These are phyloP conservation scores for Amphiprion percula DNA, from an alignment of 2,113 vertebrate species.

Conservation along the genomic window DNA sequence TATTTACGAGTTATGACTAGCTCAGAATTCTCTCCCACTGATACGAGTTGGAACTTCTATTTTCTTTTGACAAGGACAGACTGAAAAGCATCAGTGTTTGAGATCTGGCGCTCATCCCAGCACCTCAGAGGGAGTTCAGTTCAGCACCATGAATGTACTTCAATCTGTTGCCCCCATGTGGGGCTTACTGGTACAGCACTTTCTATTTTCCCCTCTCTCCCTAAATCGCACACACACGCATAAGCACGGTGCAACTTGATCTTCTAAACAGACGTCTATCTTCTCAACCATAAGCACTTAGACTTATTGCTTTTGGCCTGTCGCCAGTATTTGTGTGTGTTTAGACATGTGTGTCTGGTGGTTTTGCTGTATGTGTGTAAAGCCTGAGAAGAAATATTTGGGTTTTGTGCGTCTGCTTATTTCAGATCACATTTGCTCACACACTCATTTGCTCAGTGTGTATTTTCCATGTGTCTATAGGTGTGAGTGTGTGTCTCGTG, in stretches of 20 bases:
- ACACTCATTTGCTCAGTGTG: slow-evolving; percentile 10
- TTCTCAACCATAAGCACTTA: slow-evolving; percentile 24
- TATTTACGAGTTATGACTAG: slow-evolving; percentile 16
- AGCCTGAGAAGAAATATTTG: not conserved
- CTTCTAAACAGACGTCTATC: slow-evolving; percentile 31
- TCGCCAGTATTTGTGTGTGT: slow-evolving; percentile 47
- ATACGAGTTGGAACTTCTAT: slow-evolving; percentile 38
- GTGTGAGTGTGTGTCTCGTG: slow-evolving; percentile 39
- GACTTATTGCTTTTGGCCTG: slow-evolving; percentile 43
- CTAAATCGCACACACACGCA: slow-evolving; percentile 2
- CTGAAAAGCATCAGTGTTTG: slow-evolving; percentile 69
- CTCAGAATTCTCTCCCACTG: slow-evolving; percentile 18
- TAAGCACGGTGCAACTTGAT: slow-evolving; percentile 38
- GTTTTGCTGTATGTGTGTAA: slow-evolving; percentile 15
- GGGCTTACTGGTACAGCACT: slow-evolving; percentile 34
- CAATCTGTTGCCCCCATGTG: slow-evolving; percentile 79
- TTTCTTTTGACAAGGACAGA: slow-evolving; percentile 38
- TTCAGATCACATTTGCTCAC: slow-evolving; percentile 25
- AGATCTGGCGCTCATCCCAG: slow-evolving; percentile 60
- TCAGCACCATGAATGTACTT: slow-evolving; percentile 47
- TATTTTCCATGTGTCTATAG: slow-evolving; percentile 2
- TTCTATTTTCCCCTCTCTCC: slow-evolving; percentile 18
- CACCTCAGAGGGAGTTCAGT: slow-evolving; percentile 25
- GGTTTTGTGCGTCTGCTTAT: slow-evolving; percentile 6
- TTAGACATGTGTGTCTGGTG: not conserved